Evolutionary conservation across 2,797 vertebrate species (phyloP).

Genomic region (Clarias platycephalus): DNA sequence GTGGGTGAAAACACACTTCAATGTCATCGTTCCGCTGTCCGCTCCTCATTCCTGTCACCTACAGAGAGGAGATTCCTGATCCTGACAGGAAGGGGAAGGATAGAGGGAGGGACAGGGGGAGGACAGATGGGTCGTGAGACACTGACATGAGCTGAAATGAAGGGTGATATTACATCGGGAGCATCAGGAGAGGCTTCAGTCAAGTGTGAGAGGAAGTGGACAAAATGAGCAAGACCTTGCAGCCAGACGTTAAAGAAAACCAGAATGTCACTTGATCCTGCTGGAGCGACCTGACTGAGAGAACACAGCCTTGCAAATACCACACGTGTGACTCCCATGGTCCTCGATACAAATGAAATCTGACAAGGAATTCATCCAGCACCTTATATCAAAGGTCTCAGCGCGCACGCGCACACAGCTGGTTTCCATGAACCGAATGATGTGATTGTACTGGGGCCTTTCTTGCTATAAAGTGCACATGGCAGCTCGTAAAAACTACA

Average conservation of each 20-base stretch:
- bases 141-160: conserved; percentile 35
- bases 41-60: conserved; percentile 43
- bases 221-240: conserved; percentile 27
- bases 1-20: conserved; percentile 31
- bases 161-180: conserved; percentile 26
- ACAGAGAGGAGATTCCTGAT: conserved; percentile 46
- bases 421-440: neutral
- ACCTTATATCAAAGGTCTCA: neutral
- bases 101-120: neutral
- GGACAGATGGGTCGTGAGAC: conserved; percentile 13
- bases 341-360: neutral
- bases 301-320: conserved; percentile 27
- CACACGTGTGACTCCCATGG: conserved; percentile 8
- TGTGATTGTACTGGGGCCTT: neutral
- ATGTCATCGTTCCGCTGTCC: conserved; percentile 35
- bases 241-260: conserved; percentile 39
- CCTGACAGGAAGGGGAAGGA: conserved; percentile 20
- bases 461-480: neutral
- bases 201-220: conserved; percentile 42
- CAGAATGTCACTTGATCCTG: conserved; percentile 33
- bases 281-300: conserved; percentile 31
- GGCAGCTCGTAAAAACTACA: neutral
- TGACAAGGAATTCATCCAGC: neutral
- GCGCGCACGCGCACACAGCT: no score
- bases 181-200: conserved; percentile 32